Evolutionary conservation across 2,888 invertebrate species (phyloP).

Genomic region (Stenodema calcarata): DNA sequence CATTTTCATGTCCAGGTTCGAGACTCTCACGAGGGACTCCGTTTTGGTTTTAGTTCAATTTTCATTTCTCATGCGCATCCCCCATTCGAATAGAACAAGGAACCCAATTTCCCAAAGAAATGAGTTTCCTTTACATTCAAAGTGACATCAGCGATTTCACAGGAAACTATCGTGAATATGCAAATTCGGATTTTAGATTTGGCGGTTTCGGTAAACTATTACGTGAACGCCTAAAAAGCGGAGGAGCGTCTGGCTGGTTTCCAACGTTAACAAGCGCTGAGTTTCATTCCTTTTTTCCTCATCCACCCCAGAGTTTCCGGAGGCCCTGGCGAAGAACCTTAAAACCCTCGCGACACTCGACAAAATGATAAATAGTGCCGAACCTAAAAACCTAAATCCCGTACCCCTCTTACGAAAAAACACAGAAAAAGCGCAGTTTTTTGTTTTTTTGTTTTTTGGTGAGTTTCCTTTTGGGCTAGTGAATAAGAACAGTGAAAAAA

Average conservation of each 20-base stretch:
- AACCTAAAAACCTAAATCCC: conserved; percentile 2
- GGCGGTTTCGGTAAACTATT: not conserved
- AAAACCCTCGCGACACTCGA: not conserved
- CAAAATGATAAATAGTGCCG: conserved; percentile 2
- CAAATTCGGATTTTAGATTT: not conserved
- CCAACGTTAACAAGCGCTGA: not conserved
- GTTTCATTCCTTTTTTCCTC: not conserved
- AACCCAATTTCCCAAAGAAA: too few species aligned
- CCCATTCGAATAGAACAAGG: too few species aligned
- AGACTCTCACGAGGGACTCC: too few species aligned
- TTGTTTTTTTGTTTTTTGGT: not conserved
- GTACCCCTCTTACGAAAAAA: not conserved
- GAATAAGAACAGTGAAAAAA: not conserved
- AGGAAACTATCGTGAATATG: too few species aligned
- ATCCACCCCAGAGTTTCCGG: not conserved
- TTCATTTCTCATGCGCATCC: too few species aligned
- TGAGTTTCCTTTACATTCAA: too few species aligned
- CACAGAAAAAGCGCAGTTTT: too few species aligned
- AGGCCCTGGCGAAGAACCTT: not conserved
- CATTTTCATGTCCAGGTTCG: too few species aligned
- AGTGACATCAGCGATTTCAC: too few species aligned
- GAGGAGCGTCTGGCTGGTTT: not conserved
- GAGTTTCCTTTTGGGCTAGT: not conserved
- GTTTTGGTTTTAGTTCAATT: too few species aligned
- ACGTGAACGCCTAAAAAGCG: not conserved